Evolutionary conservation across 2,113 vertebrate species (phyloP), one percentile per base, ranked within the genome.

Genomic region (Lophochroa leadbeateri): DNA sequence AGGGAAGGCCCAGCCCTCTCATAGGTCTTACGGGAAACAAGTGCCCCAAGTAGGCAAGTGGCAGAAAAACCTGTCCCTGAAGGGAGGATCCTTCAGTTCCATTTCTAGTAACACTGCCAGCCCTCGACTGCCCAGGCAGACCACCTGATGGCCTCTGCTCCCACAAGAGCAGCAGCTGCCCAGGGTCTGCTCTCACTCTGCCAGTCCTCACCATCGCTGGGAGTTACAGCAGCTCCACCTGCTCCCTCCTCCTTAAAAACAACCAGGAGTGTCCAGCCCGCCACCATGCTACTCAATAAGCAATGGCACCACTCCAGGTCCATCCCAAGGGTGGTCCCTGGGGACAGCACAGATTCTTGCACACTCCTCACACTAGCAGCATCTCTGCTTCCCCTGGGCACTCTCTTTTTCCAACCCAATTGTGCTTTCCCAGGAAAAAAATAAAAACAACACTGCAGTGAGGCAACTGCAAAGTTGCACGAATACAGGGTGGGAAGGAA

Each of bases 231-330:
- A 85, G 15, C 28, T 70, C 28, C 63, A 69, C 12, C 21, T 69
- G 71, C 41, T 91, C 68, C 8, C 21, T 61, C 37, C 64, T 80
- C 19, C 47, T 78, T 25, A 27, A 55, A 93, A 65, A 16, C 33
- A 12, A 49, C 7, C 3, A 0, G 4, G 18, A 85, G 20, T 1
- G 0, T 44, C 46, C 67, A 78, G 44, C n/a, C 82, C 19, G 33
- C 4, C 7, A 3, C 11, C 39, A 35, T 0, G 0, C 17, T 67
- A 46, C 63, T 53, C 1, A 0, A 0, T 19, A 37, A 20, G 41
- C 0, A 0, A 64, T 7, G 41, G 58, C 41, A 74, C 1, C 1
- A 0, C 13, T 43, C 39, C 75, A 64, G 0, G 0, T 64, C 37
- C 80, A 50, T 18, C 25, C 44, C 1, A 0, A 47, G 39, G 27